Conservation (phyloP, 2,888 invertebrate species). For the Lasioglossum lativentre region DNA sequence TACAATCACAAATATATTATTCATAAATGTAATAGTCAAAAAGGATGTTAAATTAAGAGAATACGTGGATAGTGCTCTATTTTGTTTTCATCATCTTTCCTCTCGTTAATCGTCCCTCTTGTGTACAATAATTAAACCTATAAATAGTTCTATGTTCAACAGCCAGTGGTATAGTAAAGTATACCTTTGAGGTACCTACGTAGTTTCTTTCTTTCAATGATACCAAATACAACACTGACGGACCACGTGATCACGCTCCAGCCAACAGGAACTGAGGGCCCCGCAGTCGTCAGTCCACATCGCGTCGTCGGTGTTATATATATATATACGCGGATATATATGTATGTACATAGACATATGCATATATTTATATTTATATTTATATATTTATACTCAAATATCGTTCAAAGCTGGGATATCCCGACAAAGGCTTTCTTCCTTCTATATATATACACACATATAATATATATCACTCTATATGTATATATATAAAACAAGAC, state of each 20-base stretch:
- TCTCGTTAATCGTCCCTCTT: conserved; percentile 40
- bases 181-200: conserved; percentile 85
- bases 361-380: conserved; percentile 34
- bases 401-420: conserved; percentile 62
- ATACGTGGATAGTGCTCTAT: conserved; percentile 82
- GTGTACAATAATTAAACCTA: conserved; percentile 84
- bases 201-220: conserved; percentile 81
- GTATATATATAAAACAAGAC: conserved; percentile 61
- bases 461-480: conserved; percentile 8
- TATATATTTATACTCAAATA: conserved; percentile 58
- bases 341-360: conserved; percentile 29
- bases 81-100: conserved; percentile 59
- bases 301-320: conserved; percentile 57
- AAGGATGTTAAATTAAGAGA: conserved; percentile 83
- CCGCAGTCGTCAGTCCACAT: conserved; percentile 52
- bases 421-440: conserved; percentile 55
- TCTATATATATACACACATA: conserved; percentile 20
- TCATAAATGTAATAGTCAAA: conserved; percentile 82
- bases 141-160: conserved; percentile 84
- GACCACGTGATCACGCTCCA: conserved; percentile 69
- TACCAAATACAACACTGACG: conserved; percentile 82
- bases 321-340: conserved; percentile 47
- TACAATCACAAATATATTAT: conserved; percentile 85
- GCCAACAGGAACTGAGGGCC: not conserved
- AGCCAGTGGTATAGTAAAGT: conserved; percentile 85